A percentile compares a stretch with the other conserved stretches of the same genome.
Conservation (phyloP, 1,140 invertebrate species). For the Ostrea denselamellosa region DNA sequence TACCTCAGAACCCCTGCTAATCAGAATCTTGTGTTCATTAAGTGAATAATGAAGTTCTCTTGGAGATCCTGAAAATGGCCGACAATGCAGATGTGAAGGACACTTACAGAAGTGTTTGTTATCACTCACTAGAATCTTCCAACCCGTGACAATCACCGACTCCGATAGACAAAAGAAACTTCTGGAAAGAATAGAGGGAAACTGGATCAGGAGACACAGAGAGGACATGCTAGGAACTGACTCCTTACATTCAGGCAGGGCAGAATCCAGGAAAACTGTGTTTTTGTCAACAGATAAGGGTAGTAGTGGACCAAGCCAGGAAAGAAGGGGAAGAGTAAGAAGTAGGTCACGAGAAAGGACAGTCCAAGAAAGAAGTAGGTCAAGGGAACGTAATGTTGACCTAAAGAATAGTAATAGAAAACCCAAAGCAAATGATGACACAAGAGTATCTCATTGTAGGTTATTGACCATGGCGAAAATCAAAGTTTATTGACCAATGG, state of each 20-base stretch:
- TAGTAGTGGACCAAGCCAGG: neutral
- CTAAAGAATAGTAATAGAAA: neutral
- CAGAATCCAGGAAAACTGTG: neutral
- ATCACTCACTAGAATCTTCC: neutral
- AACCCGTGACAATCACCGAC: neutral
- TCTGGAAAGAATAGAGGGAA: neutral
- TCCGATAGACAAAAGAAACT: conserved; percentile 5
- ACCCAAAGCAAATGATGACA: neutral
- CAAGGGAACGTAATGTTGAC: neutral
- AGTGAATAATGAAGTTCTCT: neutral
- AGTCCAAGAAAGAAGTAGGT: neutral
- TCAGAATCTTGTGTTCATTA: conserved; percentile 1
- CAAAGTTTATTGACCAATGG: neutral
- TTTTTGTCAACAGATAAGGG: neutral
- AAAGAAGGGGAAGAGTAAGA: neutral
- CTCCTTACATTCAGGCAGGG: too few relatives aligned
- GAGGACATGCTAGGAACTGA: neutral
- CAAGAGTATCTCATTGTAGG: neutral
- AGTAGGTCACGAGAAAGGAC: neutral
- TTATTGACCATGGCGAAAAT: neutral
- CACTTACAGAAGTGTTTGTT: neutral
- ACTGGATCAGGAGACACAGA: neutral
- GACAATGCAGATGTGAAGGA: neutral
- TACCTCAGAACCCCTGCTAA: neutral
- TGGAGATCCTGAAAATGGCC: neutral